These are phyloP conservation scores for Zaprionus africanus DNA, from an alignment of 1,140 invertebrate species.

Conservation along the genomic window DNA sequence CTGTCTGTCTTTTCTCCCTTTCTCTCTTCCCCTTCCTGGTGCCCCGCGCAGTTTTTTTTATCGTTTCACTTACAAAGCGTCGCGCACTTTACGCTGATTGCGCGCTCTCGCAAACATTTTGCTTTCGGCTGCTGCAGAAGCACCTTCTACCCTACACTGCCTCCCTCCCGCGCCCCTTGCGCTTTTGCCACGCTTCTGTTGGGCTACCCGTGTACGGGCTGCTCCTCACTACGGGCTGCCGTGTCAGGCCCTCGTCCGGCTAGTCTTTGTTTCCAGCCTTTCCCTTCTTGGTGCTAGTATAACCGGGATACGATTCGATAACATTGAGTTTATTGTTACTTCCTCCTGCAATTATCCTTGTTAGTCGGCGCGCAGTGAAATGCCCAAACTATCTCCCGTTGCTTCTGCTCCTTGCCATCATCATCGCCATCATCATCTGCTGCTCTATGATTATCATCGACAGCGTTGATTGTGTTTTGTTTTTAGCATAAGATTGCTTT, in stretches of 20 bases:
- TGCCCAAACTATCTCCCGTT: slow-evolving; percentile 25
- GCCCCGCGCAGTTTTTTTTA: slow-evolving; percentile 45
- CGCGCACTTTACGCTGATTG: slow-evolving; percentile 81
- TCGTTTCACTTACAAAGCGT: slow-evolving; percentile 81
- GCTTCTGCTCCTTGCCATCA: slow-evolving; percentile 7
- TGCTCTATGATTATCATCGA: neutral
- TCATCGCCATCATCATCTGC: slow-evolving; percentile 10
- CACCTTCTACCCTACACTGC: neutral
- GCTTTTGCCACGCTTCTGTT: neutral
- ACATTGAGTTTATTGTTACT: slow-evolving; percentile 81
- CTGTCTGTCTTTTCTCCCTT: neutral
- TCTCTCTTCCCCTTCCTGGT: neutral
- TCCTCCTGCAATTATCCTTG: slow-evolving; percentile 81
- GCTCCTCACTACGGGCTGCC: no score
- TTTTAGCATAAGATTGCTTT: slow-evolving; percentile 30
- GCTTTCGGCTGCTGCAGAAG: slow-evolving; percentile 28
- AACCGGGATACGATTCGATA: slow-evolving; percentile 66
- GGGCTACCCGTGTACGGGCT: neutral
- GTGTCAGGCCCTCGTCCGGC: slow-evolving; percentile 14
- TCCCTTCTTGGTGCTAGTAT: neutral
- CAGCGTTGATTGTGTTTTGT: slow-evolving; percentile 28
- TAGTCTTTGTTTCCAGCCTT: slow-evolving; percentile 1
- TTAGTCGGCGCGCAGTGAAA: slow-evolving; percentile 63
- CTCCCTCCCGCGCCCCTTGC: neutral
- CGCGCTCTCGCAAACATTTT: slow-evolving; percentile 74